Percentiles rank a stretch among this genome's conserved stretches.
Evolutionary conservation across 1,140 invertebrate genomes (phyloP).

Genomic region (Sycobia sp.): DNA sequence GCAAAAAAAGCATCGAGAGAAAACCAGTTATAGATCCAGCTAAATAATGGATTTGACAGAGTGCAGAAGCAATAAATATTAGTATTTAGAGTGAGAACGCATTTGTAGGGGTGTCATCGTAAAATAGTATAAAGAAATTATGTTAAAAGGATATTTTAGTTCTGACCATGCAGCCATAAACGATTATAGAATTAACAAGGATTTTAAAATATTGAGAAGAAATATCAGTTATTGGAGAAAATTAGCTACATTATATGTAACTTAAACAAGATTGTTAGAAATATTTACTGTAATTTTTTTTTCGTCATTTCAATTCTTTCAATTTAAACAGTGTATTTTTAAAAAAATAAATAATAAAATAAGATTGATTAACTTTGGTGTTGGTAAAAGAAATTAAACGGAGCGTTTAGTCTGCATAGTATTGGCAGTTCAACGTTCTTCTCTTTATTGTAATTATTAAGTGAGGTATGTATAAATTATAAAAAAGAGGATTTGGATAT

Average conservation of each 20-base stretch:
- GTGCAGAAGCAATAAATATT: constrained; percentile 30
- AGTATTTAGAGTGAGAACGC: constrained; percentile 19
- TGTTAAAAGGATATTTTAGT: background rate
- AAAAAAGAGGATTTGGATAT: background rate
- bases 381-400: constrained; percentile 1
- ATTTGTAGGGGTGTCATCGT: constrained; percentile 2
- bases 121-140: background rate
- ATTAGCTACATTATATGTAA: background rate
- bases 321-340: too few species aligned
- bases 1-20: background rate
- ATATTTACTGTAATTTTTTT: background rate
- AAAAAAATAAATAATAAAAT: background rate
- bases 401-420: constrained; percentile 12
- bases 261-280: background rate
- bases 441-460: too few species aligned
- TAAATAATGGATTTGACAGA: constrained; percentile 23
- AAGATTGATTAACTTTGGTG: background rate
- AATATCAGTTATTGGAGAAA: background rate
- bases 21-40: constrained; percentile 13
- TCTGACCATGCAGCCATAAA: constrained; percentile 4
- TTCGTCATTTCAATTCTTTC: background rate
- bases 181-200: background rate
- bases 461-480: background rate
- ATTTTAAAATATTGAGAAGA: background rate
- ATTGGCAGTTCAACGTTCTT: background rate